Evolutionary conservation across 2,888 invertebrate genomes (phyloP), one percentile per base, ranked within the genome.

Genomic region (Scaptomyza polygonia): DNA sequence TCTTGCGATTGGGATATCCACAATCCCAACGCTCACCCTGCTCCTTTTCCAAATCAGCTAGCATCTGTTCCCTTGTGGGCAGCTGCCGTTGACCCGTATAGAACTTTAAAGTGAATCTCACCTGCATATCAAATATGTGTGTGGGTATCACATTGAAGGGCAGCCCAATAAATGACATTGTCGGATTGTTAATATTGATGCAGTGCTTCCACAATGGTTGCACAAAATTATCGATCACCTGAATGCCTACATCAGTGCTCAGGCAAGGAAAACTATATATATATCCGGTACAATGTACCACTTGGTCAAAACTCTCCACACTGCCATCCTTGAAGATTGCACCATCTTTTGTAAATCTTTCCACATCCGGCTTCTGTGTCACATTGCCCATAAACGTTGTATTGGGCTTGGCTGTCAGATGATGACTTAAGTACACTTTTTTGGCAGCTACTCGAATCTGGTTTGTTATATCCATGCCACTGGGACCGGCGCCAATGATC

Each of bases 141-240:
- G 97, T 96, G 0, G 97, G 96, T 87, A 95, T 95, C 12, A 96
- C 95, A 70, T 94, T 94, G 90, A 94, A 96, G 0, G 96, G 96
- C 36, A 98, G 93, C 0, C 97, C 98, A 67, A 98, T 93, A 73
- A 98, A 94, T 57, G 95, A 95, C 93, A 98, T 94, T 2, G 94
- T 94, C 2, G 97, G 96, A 84, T 95, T 94, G 77, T 95, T 93
- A 48, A 96, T 95, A 90, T 97, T 96, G 53, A 98, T 93, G 56
- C 97, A 91, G 89, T 98, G 97, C 90, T 97, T 96, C 93, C 96
- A 97, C 6, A 97, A 93, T 0, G 96, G 96, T 77, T 94, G 94
- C 49, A 97, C 95, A 92, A 95, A 95, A 90, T 96, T 96, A 66
- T 96, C 94, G 54, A 95, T 94, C 4, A 96, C 95, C 36, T 90